phyloP scores from a whole-genome alignment of 1,140 invertebrate genomes.

The Drosophila rufa region DNA sequence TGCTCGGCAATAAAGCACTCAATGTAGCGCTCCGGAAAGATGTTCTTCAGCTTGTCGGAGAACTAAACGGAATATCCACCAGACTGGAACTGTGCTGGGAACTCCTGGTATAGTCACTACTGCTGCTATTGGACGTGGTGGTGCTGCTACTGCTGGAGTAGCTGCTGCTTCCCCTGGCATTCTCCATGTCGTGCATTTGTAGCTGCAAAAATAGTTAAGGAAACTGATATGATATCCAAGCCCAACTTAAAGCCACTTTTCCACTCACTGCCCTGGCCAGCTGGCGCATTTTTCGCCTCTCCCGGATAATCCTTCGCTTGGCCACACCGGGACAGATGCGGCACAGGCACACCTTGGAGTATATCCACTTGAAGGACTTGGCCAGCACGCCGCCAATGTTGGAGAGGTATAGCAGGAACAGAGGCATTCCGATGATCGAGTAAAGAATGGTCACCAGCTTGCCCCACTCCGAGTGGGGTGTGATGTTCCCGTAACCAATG shows the following conservation, averaged over 20 bases:
- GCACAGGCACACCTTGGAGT: constrained; percentile 95
- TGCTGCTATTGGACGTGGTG: constrained; percentile 52
- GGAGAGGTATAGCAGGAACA: constrained; percentile 96
- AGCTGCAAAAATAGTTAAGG: constrained; percentile 10
- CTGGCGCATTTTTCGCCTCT: constrained; percentile 75
- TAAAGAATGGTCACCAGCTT: constrained; percentile 97
- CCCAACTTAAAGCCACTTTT: neutral
- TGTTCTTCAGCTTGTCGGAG: constrained; percentile 95
- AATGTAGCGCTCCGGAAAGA: constrained; percentile 92
- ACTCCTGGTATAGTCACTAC: constrained; percentile 63
- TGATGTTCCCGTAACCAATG: constrained; percentile 98
- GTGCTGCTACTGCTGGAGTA: constrained; percentile 52
- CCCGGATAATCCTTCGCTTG: constrained; percentile 86
- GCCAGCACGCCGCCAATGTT: constrained; percentile 98
- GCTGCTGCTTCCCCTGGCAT: constrained; percentile 56
- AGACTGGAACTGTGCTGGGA: constrained; percentile 58
- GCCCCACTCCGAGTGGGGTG: constrained; percentile 95
- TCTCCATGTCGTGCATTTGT: constrained; percentile 74
- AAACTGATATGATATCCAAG: no score
- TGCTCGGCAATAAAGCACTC: constrained; percentile 99
- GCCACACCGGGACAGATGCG: constrained; percentile 89
- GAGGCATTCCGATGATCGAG: constrained; percentile 97
- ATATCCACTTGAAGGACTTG: constrained; percentile 97
- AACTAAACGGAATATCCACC: constrained; percentile 74
- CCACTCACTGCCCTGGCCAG: constrained; percentile 69